These are phyloP conservation scores for Lasioglossum marginatum DNA, from an alignment of 2,888 invertebrate species.

Conservation along the genomic window DNA sequence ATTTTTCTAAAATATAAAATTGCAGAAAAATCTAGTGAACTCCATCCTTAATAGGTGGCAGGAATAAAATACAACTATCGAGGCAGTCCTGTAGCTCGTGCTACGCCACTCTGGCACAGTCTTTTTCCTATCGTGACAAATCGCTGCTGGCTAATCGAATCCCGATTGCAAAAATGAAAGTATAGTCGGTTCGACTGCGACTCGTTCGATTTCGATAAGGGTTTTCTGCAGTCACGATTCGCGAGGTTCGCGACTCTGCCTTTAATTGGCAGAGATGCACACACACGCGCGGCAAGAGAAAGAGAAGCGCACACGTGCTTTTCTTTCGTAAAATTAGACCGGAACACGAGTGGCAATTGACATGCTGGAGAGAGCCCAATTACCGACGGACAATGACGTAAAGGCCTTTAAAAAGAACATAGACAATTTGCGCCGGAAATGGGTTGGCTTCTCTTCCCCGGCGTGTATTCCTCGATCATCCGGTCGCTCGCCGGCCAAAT, in stretches of 20 bases:
- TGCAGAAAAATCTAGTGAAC: background rate
- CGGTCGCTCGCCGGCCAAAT: background rate
- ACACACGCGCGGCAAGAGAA: background rate
- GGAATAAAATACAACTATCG: background rate
- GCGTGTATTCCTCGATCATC: constrained; percentile 21
- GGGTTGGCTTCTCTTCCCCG: constrained; percentile 18
- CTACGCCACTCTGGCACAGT: background rate
- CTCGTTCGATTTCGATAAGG: constrained; percentile 13
- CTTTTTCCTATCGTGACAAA: background rate
- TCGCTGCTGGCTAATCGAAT: background rate
- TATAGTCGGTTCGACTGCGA: background rate
- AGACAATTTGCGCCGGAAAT: constrained; percentile 50
- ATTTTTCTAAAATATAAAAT: background rate
- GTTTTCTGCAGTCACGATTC: background rate
- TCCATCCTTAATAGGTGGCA: background rate
- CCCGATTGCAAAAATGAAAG: background rate
- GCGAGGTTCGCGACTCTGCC: background rate
- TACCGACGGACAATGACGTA: constrained; percentile 54
- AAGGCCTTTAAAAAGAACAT: constrained; percentile 55
- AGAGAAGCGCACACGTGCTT: constrained; percentile 21
- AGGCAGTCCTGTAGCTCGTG: background rate
- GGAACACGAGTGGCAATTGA: constrained; percentile 59
- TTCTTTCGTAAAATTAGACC: constrained; percentile 52
- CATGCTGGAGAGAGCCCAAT: constrained; percentile 53
- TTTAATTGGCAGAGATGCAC: constrained; percentile 51